A percentile compares a stretch with the other conserved stretches of the same genome.
These are phyloP conservation scores for Steatocranus sp. DNA, from an alignment of 2,797 vertebrate genomes.

Conservation along the genomic window DNA sequence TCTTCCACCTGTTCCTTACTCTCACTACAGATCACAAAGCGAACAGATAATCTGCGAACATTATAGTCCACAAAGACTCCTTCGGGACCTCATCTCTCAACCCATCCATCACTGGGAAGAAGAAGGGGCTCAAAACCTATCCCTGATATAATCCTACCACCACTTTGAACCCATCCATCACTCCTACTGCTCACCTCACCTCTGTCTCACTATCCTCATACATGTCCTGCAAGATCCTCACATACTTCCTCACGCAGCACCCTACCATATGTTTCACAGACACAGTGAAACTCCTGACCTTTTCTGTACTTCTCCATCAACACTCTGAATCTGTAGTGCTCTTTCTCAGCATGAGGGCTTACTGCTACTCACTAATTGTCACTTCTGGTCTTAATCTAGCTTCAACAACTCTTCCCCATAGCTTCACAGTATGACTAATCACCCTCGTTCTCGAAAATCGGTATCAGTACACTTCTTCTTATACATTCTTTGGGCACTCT, in stretches of 20 bases:
- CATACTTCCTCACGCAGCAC: not conserved
- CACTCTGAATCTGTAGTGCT: not conserved
- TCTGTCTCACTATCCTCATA: not conserved
- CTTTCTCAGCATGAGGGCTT: not conserved
- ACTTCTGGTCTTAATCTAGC: not conserved
- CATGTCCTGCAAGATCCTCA: not conserved
- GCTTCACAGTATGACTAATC: not conserved
- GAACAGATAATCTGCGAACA: not conserved
- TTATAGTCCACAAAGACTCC: not conserved
- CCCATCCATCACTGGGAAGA: not conserved
- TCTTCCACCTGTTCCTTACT: not conserved
- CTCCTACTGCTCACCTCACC: not conserved
- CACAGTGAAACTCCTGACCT: not conserved
- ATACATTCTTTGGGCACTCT: not conserved
- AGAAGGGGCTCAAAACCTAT: not conserved
- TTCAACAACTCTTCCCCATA: not conserved
- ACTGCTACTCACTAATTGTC: not conserved
- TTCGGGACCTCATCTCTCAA: not conserved
- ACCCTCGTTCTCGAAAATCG: not conserved
- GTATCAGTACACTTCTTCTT: not conserved
- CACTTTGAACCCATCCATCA: not conserved
- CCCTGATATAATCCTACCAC: not conserved
- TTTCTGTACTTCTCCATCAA: not conserved
- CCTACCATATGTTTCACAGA: not conserved
- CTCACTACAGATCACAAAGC: not conserved